These are phyloP conservation scores for Ochotona curzoniae DNA, from an alignment of 2,113 vertebrate genomes.

Conservation along the genomic window DNA sequence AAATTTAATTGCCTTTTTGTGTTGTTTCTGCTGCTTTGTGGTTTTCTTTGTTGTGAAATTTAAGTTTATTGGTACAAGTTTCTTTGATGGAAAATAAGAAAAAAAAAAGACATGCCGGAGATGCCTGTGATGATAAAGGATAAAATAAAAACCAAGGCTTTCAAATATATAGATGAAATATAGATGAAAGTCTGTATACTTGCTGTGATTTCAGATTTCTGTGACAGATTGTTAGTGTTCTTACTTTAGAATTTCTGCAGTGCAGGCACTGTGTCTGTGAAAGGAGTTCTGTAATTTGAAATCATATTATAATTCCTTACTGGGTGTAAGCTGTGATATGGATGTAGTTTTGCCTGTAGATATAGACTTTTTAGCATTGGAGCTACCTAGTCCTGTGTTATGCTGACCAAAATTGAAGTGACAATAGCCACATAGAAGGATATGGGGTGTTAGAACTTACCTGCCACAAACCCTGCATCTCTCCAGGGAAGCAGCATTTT, in stretches of 20 bases:
- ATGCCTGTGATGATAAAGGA: not conserved
- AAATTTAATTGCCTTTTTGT: slow-evolving; percentile 36
- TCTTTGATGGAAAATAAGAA: slow-evolving; percentile 50
- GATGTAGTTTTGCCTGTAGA: not conserved
- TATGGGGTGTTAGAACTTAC: not conserved
- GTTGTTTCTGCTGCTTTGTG: slow-evolving; percentile 55
- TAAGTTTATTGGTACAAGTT: slow-evolving; percentile 34
- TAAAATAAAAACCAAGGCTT: slow-evolving; percentile 51
- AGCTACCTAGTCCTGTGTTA: not conserved
- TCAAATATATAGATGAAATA: not conserved
- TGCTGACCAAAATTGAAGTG: not conserved
- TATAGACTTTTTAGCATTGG: not conserved
- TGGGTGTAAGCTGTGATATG: not conserved
- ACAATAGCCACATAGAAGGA: too few species aligned
- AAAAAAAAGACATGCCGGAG: not conserved
- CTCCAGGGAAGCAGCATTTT: not conserved
- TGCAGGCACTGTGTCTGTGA: not conserved
- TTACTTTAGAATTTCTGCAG: not conserved
- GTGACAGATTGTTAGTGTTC: not conserved
- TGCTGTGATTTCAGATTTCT: slow-evolving; percentile 26
- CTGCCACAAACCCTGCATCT: not conserved
- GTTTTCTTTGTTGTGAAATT: slow-evolving; percentile 62
- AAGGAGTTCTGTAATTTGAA: not conserved
- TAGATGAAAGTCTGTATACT: not conserved
- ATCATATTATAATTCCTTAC: not conserved